phyloP scores from a whole-genome alignment of 2,113 vertebrate species.

The Chionodraco myersi region DNA sequence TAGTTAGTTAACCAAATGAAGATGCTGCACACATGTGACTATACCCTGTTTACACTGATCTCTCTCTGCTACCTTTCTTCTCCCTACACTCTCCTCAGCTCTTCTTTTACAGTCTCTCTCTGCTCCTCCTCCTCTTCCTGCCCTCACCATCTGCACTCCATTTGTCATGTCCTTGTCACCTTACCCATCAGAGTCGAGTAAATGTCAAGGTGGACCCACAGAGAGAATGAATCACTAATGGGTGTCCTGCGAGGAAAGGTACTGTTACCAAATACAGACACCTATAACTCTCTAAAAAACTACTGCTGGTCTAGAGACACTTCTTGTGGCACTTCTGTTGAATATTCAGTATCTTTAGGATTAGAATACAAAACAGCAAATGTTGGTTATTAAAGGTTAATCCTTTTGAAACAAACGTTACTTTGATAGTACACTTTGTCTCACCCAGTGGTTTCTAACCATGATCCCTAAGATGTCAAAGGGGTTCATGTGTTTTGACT shows the following conservation, averaged over 20 bases:
- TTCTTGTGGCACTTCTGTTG: background rate
- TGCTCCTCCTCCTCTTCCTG: slow-evolving; percentile 15
- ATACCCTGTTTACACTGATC: background rate
- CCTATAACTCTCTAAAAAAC: background rate
- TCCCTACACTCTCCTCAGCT: background rate
- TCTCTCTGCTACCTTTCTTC: background rate
- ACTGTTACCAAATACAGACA: background rate
- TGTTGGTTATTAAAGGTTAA: background rate
- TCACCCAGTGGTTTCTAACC: background rate
- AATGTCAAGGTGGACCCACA: slow-evolving; percentile 51
- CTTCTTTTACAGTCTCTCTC: slow-evolving; percentile 10
- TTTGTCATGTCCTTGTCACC: slow-evolving; percentile 44
- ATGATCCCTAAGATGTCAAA: background rate
- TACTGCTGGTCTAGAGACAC: background rate
- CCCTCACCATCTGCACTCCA: slow-evolving; percentile 53
- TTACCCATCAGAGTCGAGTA: slow-evolving; percentile 31
- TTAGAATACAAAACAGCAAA: background rate
- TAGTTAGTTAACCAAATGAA: slow-evolving; percentile 59
- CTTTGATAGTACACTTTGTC: background rate
- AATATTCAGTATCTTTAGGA: background rate
- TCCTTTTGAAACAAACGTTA: background rate
- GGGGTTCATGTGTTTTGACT: background rate
- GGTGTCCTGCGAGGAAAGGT: background rate
- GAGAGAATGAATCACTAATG: slow-evolving; percentile 25
- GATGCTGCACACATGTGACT: slow-evolving; percentile 48